A percentile compares a stretch with the other conserved stretches of the same genome.
These are phyloP conservation scores for Ovibos moschatus DNA, from an alignment of 2,113 vertebrate genomes.

Conservation along the genomic window DNA sequence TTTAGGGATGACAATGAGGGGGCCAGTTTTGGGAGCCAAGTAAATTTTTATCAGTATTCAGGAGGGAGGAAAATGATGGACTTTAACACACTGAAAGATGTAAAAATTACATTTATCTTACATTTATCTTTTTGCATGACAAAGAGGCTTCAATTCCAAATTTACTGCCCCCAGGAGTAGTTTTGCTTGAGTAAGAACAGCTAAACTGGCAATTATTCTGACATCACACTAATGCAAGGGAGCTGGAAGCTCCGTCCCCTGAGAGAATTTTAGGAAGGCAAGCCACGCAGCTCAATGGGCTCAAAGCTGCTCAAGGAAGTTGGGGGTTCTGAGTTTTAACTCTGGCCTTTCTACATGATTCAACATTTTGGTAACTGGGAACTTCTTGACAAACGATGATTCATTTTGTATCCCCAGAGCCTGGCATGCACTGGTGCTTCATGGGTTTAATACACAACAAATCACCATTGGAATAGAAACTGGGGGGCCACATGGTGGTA, in stretches of 20 bases:
- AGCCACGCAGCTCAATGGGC: neutral
- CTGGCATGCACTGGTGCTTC: neutral
- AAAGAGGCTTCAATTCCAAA: slow-evolving; percentile 31
- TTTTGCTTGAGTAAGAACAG: neutral
- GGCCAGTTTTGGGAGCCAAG: slow-evolving; percentile 5
- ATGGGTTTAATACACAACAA: neutral
- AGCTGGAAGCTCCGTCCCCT: neutral
- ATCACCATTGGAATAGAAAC: neutral
- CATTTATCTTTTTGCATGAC: slow-evolving; percentile 14
- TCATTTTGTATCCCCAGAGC: neutral
- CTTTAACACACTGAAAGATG: slow-evolving; percentile 42
- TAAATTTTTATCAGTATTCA: slow-evolving; percentile 50
- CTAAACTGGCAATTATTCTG: neutral
- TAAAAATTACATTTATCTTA: slow-evolving; percentile 26
- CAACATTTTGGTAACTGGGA: neutral
- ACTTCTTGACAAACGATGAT: neutral
- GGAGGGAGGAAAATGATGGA: neutral
- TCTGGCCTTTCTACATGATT: neutral
- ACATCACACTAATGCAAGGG: neutral
- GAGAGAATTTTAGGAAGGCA: neutral
- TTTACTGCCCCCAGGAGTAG: neutral
- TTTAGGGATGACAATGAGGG: slow-evolving; percentile 45
- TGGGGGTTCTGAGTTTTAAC: neutral
- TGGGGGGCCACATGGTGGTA: neutral
- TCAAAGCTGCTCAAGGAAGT: neutral